A percentile compares a stretch with the other conserved stretches of the same genome.
These are phyloP conservation scores for Puffinus mauretanicus DNA, from an alignment of 2,113 vertebrate genomes.

Conservation along the genomic window DNA sequence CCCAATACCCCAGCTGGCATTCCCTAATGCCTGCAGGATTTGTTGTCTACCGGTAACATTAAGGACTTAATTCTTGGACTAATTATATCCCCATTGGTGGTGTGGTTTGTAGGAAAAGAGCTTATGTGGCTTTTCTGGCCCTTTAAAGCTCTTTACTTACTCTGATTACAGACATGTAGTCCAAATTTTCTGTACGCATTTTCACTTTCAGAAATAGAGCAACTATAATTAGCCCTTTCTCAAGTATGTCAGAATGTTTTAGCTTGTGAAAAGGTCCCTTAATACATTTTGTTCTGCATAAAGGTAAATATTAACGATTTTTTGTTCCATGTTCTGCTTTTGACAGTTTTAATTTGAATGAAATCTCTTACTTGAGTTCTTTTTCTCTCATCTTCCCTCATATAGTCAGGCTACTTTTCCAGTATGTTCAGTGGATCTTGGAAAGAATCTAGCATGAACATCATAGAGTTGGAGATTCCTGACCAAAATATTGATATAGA, in stretches of 20 bases:
- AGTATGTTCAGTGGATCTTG: constrained; percentile 99
- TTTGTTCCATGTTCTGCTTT: not conserved
- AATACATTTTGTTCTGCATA: not conserved
- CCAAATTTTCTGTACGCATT: not conserved
- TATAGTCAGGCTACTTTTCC: constrained; percentile 96
- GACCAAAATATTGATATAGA: constrained; percentile 97
- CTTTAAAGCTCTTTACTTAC: not conserved
- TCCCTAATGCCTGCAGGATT: constrained; percentile 7
- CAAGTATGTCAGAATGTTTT: not conserved
- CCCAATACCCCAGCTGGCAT: not conserved
- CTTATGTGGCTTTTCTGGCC: not conserved
- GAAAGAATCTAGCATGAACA: constrained; percentile 95
- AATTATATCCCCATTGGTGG: not conserved
- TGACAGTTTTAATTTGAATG: not conserved
- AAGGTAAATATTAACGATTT: not conserved
- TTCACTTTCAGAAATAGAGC: not conserved
- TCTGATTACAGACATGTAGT: not conserved
- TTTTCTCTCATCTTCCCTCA: not conserved
- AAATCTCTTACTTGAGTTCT: not conserved
- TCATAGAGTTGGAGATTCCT: constrained; percentile 94
- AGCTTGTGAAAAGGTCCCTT: not conserved
- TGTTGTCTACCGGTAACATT: not conserved
- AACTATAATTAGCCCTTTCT: not conserved
- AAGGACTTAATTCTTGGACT: not conserved
- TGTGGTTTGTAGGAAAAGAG: not conserved